Conservation (phyloP, 2,888 invertebrate genomes). For the Sphaerophoria taeniata region DNA sequence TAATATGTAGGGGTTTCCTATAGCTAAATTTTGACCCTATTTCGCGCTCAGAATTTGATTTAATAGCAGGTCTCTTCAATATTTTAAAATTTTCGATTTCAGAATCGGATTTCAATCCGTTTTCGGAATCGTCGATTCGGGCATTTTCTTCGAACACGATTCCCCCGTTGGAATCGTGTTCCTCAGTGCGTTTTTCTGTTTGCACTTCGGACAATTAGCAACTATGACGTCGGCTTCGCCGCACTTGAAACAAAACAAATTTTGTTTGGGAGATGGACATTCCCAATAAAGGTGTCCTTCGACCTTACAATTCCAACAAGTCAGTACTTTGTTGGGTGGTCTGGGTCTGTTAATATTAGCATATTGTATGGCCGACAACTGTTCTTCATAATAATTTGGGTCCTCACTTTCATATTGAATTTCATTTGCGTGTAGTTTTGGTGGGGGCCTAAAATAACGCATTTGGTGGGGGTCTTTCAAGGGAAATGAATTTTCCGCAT, state of each 20-base stretch:
- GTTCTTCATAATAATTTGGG: no score
- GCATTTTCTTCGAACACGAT: background rate
- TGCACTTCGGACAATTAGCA: background rate
- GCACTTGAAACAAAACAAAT: background rate
- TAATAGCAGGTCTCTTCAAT: background rate
- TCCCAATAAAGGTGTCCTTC: constrained; percentile 4
- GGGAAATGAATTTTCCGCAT: constrained; percentile 1
- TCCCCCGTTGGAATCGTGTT: no score
- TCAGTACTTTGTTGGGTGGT: background rate
- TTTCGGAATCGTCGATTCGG: no score
- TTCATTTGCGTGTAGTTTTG: background rate
- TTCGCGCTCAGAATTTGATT: background rate
- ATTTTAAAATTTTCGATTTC: background rate
- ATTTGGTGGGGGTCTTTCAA: background rate
- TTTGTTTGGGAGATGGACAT: constrained; percentile 5
- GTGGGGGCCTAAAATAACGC: background rate
- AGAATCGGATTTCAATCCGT: background rate
- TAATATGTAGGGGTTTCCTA: background rate
- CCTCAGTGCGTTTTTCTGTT: background rate
- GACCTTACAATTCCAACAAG: background rate
- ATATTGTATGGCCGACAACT: no score
- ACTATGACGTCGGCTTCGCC: background rate
- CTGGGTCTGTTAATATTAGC: no score
- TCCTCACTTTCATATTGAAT: no score
- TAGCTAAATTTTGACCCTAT: background rate